A percentile compares a stretch with the other conserved stretches of the same genome.
These are phyloP conservation scores for Napeogenes inachia DNA, from an alignment of 2,888 invertebrate genomes.

Conservation along the genomic window DNA sequence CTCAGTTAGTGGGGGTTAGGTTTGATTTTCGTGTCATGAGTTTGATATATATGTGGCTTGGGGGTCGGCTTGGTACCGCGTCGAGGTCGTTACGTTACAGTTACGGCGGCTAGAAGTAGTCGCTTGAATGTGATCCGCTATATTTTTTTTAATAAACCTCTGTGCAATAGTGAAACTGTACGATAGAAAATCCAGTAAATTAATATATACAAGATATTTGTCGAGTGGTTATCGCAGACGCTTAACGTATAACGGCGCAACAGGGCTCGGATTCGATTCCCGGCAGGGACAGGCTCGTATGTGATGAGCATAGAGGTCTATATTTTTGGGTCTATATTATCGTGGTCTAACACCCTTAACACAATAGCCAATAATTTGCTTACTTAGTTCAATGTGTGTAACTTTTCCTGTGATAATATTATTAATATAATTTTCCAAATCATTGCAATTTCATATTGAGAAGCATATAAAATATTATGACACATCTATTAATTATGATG, in stretches of 20 bases:
- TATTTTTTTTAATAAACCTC: conserved; percentile 33
- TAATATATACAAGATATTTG: not conserved
- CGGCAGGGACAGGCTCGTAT: no score
- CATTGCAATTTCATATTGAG: not conserved
- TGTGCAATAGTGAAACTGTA: conserved; percentile 25
- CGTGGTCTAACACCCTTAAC: no score
- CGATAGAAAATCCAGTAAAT: conserved; percentile 2
- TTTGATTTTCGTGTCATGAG: not conserved
- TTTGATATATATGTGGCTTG: conserved; percentile 33
- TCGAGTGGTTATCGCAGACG: no score
- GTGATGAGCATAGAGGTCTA: no score
- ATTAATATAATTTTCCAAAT: not conserved
- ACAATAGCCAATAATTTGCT: no score
- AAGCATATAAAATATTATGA: no score
- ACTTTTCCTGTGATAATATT: no score
- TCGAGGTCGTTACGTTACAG: conserved; percentile 56
- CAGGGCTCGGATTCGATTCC: no score
- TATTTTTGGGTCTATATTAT: no score
- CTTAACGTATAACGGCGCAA: no score
- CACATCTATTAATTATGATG: no score
- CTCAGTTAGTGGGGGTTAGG: not conserved
- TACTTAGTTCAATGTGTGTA: no score
- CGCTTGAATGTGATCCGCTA: conserved; percentile 37
- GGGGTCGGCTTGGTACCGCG: conserved; percentile 40
- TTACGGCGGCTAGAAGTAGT: conserved; percentile 49